Conservation (phyloP, 2,113 vertebrate genomes). For the Gambusia holbrooki region DNA sequence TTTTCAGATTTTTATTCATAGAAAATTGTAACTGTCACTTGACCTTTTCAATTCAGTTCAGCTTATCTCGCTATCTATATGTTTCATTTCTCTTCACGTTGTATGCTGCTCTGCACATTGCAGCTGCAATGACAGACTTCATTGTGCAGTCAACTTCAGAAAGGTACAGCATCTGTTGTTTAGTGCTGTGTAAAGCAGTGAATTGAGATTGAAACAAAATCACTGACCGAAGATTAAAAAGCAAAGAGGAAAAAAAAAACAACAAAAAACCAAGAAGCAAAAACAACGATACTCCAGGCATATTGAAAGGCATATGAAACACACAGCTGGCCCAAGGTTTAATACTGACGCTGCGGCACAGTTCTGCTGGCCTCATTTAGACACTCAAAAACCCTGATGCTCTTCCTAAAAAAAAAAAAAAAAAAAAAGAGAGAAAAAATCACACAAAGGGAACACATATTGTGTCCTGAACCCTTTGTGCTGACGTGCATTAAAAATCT, state of each 20-base stretch:
- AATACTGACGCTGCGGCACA: constrained; percentile 25
- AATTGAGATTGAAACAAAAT: too few relatives aligned
- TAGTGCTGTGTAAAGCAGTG: too few relatives aligned
- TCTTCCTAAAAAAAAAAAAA: constrained; percentile 26
- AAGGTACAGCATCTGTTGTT: too few relatives aligned
- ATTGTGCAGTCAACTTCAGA: not conserved
- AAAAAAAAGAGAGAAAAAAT: constrained; percentile 9
- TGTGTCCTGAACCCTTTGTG: constrained; percentile 66
- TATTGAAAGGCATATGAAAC: constrained; percentile 33
- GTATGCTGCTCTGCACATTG: not conserved
- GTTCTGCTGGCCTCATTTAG: constrained; percentile 41
- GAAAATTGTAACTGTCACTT: too few relatives aligned
- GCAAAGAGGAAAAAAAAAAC: not conserved
- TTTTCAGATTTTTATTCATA: too few relatives aligned
- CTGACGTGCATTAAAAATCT: constrained; percentile 76
- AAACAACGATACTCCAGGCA: constrained; percentile 37
- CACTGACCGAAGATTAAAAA: not conserved
- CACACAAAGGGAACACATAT: constrained; percentile 48
- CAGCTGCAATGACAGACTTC: not conserved
- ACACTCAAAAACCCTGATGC: constrained; percentile 32
- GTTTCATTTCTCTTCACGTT: not conserved
- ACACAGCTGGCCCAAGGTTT: constrained; percentile 21
- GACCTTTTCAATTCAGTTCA: too few relatives aligned
- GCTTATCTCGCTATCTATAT: too few relatives aligned
- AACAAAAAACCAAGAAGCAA: not conserved